Evolutionary conservation across 2,888 invertebrate genomes (phyloP), one percentile per base, ranked within the genome.

Genomic region (Coleophora flavipennella): DNA sequence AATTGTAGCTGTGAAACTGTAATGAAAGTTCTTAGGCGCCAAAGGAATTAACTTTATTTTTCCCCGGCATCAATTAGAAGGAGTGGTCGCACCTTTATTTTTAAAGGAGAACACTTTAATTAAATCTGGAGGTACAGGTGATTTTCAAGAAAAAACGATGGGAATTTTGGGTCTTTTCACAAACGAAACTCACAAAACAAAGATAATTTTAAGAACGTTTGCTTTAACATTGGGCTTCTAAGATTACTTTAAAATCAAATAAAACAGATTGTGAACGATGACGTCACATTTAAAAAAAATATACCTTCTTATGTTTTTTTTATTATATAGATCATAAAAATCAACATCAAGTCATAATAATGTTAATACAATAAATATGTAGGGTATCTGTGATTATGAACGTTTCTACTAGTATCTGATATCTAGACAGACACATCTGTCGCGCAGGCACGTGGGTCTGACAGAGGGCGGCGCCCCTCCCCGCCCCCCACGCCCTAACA

Each of bases 401-500:
- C 81, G 77, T 79, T 77, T 80, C 78, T 81, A 69, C 68, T 76
- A 77, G 81, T 84, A 83, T 81, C 80, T 69, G 78, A 79, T 83
- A 79, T 80, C 77, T 73, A 77, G 75, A 76, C 77, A 77, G 75
- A 76, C 77, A 78, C 79, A 80, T 83, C 80, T 84, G 80, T 77
- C 77, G 80, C 68, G 71, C 55, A 20, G 74, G 72, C 78, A 72
- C 74, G 75, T 77, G 79, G 73, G 64, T 72, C 54, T 75, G 81
- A 76, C 78, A 71, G 76, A 57, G 74, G 78, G 75, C 57, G 74
- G 70, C 41, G 49, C 55, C 52, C 54, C 50, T 49, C 44, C 44
- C 46, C 48, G 31, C 3, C 33, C 42, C 42, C 29, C 34, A 32
- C 43, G 38, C 51, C 44, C 41, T 41, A n/a, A n/a, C 49, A 39